Percentiles rank a stretch among this genome's conserved stretches.
phyloP scores from a whole-genome alignment of 2,113 vertebrate genomes.

The Sapajus apella region DNA sequence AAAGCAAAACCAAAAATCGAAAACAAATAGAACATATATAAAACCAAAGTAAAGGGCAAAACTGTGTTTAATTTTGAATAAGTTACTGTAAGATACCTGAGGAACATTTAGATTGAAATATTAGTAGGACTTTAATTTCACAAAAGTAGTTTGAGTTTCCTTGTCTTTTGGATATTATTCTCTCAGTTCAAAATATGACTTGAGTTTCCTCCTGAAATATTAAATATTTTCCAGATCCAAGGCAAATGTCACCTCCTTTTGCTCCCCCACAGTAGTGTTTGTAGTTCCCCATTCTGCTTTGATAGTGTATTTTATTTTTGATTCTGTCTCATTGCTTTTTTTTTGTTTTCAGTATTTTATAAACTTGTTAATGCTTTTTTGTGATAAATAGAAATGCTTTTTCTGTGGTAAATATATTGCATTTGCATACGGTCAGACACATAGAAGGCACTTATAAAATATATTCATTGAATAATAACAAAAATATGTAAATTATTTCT shows the following conservation, averaged over 20 bases:
- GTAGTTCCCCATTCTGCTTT: not conserved
- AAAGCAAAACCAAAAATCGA: not conserved
- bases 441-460: not conserved
- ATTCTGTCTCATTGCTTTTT: not conserved
- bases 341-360: slow-evolving; percentile 3
- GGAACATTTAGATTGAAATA: not conserved
- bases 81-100: not conserved
- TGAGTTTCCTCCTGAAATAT: not conserved
- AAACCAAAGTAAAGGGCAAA: not conserved
- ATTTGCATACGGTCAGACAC: not conserved
- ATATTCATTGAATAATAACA: not conserved
- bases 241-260: not conserved
- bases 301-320: not conserved
- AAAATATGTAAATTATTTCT: not conserved
- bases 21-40: not conserved
- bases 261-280: not conserved
- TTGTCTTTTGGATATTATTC: not conserved
- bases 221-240: not conserved
- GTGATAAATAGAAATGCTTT: not conserved
- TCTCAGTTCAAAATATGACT: not conserved
- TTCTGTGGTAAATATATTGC: not conserved
- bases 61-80: not conserved
- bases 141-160: not conserved
- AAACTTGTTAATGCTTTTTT: not conserved
- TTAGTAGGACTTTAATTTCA: not conserved